phyloP scores from a whole-genome alignment of 2,113 vertebrate species.

The Echinops telfairi region DNA sequence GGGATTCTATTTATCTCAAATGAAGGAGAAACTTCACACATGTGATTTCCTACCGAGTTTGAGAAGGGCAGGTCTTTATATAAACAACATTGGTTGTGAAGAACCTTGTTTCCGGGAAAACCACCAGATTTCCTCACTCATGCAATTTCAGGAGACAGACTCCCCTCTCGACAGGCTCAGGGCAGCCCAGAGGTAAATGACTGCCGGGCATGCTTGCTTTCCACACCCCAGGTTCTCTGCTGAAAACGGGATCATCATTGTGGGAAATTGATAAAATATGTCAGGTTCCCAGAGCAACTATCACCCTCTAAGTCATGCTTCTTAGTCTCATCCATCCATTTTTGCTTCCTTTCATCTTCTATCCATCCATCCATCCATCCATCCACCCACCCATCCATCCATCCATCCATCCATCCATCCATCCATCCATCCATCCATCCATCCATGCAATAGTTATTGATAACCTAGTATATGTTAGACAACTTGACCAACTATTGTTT shows the following conservation, averaged over 20 bases:
- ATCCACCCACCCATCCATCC: neutral
- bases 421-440: neutral
- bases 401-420: neutral
- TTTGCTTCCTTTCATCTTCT: neutral
- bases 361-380: neutral
- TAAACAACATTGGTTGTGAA: neutral
- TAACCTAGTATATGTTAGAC: neutral
- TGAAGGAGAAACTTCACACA: neutral
- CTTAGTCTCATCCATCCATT: neutral
- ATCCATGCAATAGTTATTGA: neutral
- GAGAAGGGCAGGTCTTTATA: neutral
- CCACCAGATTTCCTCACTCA: neutral
- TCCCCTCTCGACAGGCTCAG: neutral
- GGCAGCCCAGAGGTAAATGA: neutral
- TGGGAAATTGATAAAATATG: neutral
- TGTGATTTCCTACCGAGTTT: neutral
- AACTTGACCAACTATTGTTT: neutral
- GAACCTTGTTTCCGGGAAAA: neutral
- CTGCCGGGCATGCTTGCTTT: neutral
- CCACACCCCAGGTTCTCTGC: neutral
- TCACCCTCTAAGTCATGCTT: neutral
- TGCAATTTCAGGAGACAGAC: neutral
- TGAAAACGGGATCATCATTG: neutral
- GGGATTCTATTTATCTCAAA: neutral
- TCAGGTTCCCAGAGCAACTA: neutral